Base-by-base conservation (phyloP, 1,140 invertebrate species). In the Heliconius hewitsoni region DNA sequence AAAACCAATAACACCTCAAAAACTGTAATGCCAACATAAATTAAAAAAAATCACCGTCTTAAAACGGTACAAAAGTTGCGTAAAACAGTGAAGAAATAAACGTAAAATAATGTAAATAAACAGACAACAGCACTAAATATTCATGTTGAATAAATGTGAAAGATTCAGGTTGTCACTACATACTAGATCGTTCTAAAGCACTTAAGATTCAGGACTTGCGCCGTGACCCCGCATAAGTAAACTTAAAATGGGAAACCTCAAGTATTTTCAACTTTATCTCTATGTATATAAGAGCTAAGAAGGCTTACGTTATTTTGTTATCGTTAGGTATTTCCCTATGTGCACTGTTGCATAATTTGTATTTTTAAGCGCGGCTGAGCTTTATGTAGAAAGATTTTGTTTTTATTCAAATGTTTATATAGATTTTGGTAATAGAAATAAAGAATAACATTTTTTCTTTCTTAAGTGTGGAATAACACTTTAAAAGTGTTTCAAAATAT, bases 161-260 rank as follows among this genome's bases (percentile, higher is more conserved):
- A 80, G 79, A 80, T 80, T 77, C 77, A 80, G 74, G 60, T 66
- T 76, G 79, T 76, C 52, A 30, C 57, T 72, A 60, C 55, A 76
- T 79, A 76, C 73, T 75, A 71, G 73, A 71, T 75, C 19, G 70
- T 52, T 37, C 19, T 34, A 73, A 55, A 5, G 50, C 4, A 52
- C 34, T 80, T 80, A 74, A 74, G n/a, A 80, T 80, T 76, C 79
- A 80, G 71, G 55, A 76, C 78, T 76, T 76, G 78, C 60, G 72
- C 42, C 57, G 46, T 76, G 71, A 74, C 46, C 57, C 73, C 70
- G n/a, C 78, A 39, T 80, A 37, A 76, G 11, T 30, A 76, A 34
- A 80, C 71, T 16, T 80, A 76, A 75, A 75, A 75, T 39, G 23
- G 57, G 46, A 72, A 71, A 27, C 37, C 16, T 13, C 8, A 60